Percentiles rank a stretch among this genome's conserved stretches.
Evolutionary conservation across 2,113 vertebrate genomes (phyloP).

Genomic region (Phrynosoma platyrhinos): DNA sequence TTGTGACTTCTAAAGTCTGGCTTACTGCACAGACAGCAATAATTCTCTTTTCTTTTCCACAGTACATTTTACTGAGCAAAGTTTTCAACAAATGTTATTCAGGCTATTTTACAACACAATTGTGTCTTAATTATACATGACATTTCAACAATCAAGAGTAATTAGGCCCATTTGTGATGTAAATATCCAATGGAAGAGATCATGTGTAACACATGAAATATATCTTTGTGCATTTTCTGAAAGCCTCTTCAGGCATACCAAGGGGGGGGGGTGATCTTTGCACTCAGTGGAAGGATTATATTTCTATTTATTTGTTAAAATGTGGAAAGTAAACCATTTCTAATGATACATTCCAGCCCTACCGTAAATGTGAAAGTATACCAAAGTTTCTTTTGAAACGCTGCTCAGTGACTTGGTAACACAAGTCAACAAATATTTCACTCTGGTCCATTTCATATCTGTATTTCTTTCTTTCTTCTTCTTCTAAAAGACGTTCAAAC

Average conservation of each 20-base stretch:
- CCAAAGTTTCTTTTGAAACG: neutral
- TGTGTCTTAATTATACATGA: conserved; percentile 48
- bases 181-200: conserved; percentile 33
- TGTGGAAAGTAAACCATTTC: neutral
- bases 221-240: conserved; percentile 10
- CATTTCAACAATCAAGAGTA: conserved; percentile 58
- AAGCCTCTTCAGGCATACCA: conserved; percentile 32
- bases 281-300: conserved; percentile 2
- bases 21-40: neutral
- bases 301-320: neutral
- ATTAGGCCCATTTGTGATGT: conserved; percentile 57
- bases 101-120: conserved; percentile 39
- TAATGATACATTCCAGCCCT: neutral
- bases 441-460: neutral
- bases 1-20: conserved; percentile 28
- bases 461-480: neutral
- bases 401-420: neutral
- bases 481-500: neutral
- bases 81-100: conserved; percentile 46
- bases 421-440: neutral
- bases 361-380: neutral
- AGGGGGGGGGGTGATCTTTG: neutral
- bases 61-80: conserved; percentile 51
- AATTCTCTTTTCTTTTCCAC: neutral
- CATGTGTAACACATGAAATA: conserved; percentile 25